Evolutionary conservation across 2,888 invertebrate species (phyloP), one percentile per base, ranked within the genome.

Genomic region (Pterostichus madidus): DNA sequence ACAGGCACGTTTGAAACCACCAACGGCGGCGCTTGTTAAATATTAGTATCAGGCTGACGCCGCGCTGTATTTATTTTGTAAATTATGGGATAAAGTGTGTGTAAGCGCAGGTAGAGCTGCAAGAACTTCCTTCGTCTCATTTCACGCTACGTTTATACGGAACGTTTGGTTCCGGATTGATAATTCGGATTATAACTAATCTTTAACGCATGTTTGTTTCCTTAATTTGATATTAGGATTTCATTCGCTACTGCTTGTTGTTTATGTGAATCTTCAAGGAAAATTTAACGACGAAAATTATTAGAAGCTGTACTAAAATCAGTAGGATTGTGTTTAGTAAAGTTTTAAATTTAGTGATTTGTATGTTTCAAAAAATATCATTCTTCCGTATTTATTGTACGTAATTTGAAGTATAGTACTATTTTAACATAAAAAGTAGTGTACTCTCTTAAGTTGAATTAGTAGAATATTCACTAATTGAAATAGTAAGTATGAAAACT

Each of bases 101-200:
- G 52, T 75, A 75, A 35, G 49, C 52, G 31, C 76, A 52, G 49
- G 46, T 52, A 13, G 11, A 35, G 13, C 39, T 44, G 61, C 61
- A 31, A 24, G 39, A 11, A 35, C 59, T 53, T 46, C 24, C 31
- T 52, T 32, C 32, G 52, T 76, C 76, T 76, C 76, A 76, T 76
- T 76, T 76, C 76, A 76, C 76, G 76, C 49, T 52, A 76, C 76
- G 76, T 76, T 76, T 76, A 53, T 53, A 76, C 52, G 52, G 52
- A 24, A 31, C 76, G 24, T 76, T 49, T 52, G 52, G 46, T 49
- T 24, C 75, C 46, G 76, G 52, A 52, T 76, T 76, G 76, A 76
- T 76, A 76, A 76, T 76, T 76, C 76, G 32, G 52, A 76, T 76
- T 76, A 76, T 5, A 52, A 53, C 15, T 76, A 75, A 49, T 75